Evolutionary conservation across 1,140 invertebrate species (phyloP), one percentile per base, ranked within the genome.

Genomic region (Euura saliciscinereae): DNA sequence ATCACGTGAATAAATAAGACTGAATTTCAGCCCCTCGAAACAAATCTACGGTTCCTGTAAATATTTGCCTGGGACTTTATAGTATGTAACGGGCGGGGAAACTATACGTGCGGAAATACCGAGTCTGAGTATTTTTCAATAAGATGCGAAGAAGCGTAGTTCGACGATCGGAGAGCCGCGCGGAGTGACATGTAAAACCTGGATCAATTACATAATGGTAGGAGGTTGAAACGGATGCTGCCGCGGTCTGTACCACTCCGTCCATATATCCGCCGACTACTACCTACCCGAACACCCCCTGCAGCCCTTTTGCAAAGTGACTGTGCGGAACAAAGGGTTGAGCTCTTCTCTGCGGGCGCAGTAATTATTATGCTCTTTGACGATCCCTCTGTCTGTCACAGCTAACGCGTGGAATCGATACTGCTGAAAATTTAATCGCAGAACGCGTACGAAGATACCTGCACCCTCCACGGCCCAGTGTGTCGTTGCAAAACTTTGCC

Each of bases 351-450:
- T 84, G 80, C 79, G 83, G 82, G 85, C 79, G 78, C 80, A 84
- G 85, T 86, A 85, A 86, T 86, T 85, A 86, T 86, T 86, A 86
- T 86, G 85, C 85, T 86, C 83, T 84, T 84, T 84, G 83, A 84
- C 83, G 80, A 83, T 83, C 83, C 81, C 81, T 82, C 78, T 76
- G 82, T 82, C 83, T 83, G 81, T 84, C 82, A 84, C 80, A 77
- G 81, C 67, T 82, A 79, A 80, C 78, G 80, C 82, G 72, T 71
- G 69, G 77, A 83, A 84, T 84, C 80, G 81, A 84, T 84, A 84
- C 80, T 83, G 78, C 78, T 83, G 80, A 83, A 83, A 79, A 77
- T 84, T 83, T 83, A 83, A 83, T 83, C 79, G 81, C 80, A 28
- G 77, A 74, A 74, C 8, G 51, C 51, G 51, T 59, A 59, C 51